Conservation (phyloP, 1,140 invertebrate species). For the Drosophila persimilis region DNA sequence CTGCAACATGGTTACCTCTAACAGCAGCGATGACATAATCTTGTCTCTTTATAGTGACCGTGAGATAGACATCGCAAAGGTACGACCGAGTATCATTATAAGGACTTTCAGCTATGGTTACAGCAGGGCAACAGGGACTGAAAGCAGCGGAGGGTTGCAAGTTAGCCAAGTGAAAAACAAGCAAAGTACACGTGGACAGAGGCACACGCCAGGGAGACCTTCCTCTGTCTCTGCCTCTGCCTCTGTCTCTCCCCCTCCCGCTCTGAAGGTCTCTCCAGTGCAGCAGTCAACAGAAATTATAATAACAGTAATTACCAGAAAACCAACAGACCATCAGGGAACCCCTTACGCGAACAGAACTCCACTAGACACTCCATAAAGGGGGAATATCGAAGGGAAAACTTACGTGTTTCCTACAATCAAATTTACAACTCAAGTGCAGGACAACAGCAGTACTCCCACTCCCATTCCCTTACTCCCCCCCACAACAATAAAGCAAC, state of each 20-base stretch:
- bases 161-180: conserved; percentile 67
- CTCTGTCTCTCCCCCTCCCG: conserved; percentile 13
- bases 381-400: conserved; percentile 9
- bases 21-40: conserved; percentile 63
- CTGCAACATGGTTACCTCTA: conserved; percentile 54
- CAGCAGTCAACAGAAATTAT: conserved; percentile 79
- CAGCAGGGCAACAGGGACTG: conserved; percentile 5
- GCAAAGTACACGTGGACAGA: conserved; percentile 64
- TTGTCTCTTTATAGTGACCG: conserved; percentile 37
- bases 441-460: conserved; percentile 27
- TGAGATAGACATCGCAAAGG: conserved; percentile 67
- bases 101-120: conserved; percentile 63
- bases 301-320: conserved; percentile 77
- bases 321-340: conserved; percentile 27
- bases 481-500: conserved; percentile 11
- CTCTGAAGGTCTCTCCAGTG: conserved; percentile 3
- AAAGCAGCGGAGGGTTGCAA: conserved; percentile 21
- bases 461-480: background rate
- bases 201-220: conserved; percentile 40
- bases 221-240: background rate
- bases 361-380: conserved; percentile 4
- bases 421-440: conserved; percentile 72
- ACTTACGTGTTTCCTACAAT: conserved; percentile 70
- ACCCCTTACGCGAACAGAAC: background rate
- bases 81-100: conserved; percentile 19